Conservation (phyloP, 53 echinoderm and acorn worm species). For the Patiria pectinifera region DNA sequence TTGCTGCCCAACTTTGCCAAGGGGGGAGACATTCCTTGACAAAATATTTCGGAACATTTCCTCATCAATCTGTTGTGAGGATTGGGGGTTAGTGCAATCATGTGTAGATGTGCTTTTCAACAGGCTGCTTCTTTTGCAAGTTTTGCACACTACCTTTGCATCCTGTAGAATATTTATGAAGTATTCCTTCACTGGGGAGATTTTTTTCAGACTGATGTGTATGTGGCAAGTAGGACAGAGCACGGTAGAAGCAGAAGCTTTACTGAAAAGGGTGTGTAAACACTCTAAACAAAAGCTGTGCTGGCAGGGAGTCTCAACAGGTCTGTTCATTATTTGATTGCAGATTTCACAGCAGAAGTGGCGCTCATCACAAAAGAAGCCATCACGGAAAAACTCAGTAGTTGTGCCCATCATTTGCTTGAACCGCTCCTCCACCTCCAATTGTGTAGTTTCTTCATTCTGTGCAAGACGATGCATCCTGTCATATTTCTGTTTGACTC, state of each 20-base stretch:
- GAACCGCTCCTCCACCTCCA: no score
- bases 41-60: no score
- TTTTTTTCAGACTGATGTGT: no score
- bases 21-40: constrained; percentile 10
- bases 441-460: no score
- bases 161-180: constrained; percentile 12
- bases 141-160: constrained; percentile 21
- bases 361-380: no score
- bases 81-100: constrained; percentile 25
- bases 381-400: no score
- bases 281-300: constrained; percentile 33
- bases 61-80: constrained; percentile 17
- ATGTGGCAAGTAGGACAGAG: constrained; percentile 14
- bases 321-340: no score
- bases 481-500: no score
- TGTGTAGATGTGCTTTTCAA: not conserved
- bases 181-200: constrained; percentile 5
- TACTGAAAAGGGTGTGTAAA: not conserved
- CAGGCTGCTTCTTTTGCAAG: constrained; percentile 33
- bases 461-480: no score
- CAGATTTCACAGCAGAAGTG: no score
- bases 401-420: no score
- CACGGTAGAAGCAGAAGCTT: constrained; percentile 22
- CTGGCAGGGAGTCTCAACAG: constrained; percentile 26
- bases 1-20: constrained; percentile 38